Percentiles rank a stretch among this genome's conserved stretches.
These are phyloP conservation scores for Heterochromis multidens DNA, from an alignment of 2,113 vertebrate genomes.

Conservation along the genomic window DNA sequence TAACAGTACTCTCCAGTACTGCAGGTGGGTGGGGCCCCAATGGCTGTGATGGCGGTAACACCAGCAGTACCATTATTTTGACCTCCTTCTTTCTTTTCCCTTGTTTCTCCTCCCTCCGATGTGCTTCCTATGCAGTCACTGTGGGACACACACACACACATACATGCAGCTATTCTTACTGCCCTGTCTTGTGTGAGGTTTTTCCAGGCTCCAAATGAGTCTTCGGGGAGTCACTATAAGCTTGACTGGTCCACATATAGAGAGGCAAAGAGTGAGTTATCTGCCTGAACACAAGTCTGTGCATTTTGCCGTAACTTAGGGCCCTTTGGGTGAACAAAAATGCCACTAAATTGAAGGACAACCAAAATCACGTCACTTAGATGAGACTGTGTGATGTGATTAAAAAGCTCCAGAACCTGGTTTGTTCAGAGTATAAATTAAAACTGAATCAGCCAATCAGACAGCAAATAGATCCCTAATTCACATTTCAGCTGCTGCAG, in stretches of 20 bases:
- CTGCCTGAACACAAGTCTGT: not conserved
- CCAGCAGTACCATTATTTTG: not conserved
- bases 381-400: too few relatives aligned
- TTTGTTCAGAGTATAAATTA: not conserved
- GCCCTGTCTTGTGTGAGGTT: not conserved
- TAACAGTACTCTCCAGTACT: not conserved
- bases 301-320: not conserved
- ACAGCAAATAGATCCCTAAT: too few relatives aligned
- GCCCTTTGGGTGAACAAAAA: not conserved
- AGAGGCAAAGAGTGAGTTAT: not conserved
- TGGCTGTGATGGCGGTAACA: not conserved
- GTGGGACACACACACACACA: rapidly evolving
- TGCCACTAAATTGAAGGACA: not conserved
- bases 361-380: not conserved
- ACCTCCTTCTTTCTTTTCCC: not conserved
- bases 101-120: not conserved
- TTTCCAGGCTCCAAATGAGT: not conserved
- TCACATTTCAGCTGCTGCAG: not conserved
- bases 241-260: not conserved
- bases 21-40: not conserved
- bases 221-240: not conserved
- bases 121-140: not conserved
- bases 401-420: too few relatives aligned
- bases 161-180: not conserved
- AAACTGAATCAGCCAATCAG: not conserved